Conservation (phyloP, 2,113 vertebrate species). For the Willisornis vidua region DNA sequence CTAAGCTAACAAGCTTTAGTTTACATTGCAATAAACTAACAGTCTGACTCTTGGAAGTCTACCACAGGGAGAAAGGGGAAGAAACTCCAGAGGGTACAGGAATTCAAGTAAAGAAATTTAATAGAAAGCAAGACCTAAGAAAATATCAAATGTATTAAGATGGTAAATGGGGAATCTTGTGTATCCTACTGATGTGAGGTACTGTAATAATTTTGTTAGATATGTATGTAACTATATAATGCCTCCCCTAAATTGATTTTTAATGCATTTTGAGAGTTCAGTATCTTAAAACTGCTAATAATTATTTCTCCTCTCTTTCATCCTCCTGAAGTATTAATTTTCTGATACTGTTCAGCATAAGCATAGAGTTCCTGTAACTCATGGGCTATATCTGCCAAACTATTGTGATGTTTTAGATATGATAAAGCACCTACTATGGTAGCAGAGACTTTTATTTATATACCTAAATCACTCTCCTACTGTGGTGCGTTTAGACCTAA, state of each 20-base stretch:
- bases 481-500: not conserved
- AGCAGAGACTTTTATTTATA: not conserved
- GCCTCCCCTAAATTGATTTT: not conserved
- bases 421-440: not conserved
- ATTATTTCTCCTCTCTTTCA: not conserved
- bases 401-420: not conserved
- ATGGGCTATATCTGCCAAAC: not conserved
- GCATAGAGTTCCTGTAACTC: not conserved
- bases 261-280: not conserved
- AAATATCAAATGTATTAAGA: not conserved
- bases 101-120: not conserved
- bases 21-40: not conserved
- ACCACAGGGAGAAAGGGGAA: not conserved
- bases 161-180: not conserved
- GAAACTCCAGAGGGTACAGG: not conserved
- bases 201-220: not conserved
- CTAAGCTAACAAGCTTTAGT: not conserved
- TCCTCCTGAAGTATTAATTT: not conserved
- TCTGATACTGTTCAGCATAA: not conserved
- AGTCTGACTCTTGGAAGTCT: not conserved
- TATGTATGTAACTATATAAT: not conserved
- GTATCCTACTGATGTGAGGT: not conserved
- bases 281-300: not conserved
- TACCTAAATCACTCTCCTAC: not conserved
- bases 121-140: not conserved